These are phyloP conservation scores for Tridacna crocea DNA, from an alignment of 2,888 invertebrate genomes.

Conservation along the genomic window DNA sequence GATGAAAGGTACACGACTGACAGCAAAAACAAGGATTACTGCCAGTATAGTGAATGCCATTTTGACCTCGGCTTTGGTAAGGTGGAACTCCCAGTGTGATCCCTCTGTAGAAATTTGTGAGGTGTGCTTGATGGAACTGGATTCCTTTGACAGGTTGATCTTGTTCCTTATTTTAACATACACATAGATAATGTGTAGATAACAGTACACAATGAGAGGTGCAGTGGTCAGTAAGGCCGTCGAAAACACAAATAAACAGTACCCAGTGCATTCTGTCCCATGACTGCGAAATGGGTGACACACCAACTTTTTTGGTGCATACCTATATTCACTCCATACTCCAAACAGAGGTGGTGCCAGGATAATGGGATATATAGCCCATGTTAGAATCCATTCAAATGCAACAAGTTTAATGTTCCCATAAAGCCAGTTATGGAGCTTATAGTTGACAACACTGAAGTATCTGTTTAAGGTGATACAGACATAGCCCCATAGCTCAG, in stretches of 20 bases:
- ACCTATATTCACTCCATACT: conserved; percentile 63
- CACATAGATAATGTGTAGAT: conserved; percentile 49
- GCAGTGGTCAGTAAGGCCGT: conserved; percentile 49
- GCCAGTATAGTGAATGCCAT: conserved; percentile 61
- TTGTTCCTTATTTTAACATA: conserved; percentile 36
- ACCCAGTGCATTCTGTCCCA: conserved; percentile 48
- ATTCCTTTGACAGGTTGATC: not conserved
- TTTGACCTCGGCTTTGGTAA: conserved; percentile 37
- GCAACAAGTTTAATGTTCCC: conserved; percentile 38
- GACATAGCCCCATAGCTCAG: conserved; percentile 64
- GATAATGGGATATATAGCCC: conserved; percentile 65
- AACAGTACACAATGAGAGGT: conserved; percentile 59
- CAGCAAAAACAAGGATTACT: conserved; percentile 56
- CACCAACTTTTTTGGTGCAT: conserved; percentile 59
- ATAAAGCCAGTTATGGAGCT: conserved; percentile 51
- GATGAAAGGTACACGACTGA: conserved; percentile 61
- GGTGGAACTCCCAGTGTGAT: not conserved
- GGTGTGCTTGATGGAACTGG: not conserved
- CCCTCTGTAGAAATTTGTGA: conserved; percentile 13
- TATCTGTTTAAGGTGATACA: conserved; percentile 69
- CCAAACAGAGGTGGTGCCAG: conserved; percentile 63
- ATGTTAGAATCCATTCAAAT: conserved; percentile 56
- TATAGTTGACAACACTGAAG: conserved; percentile 58
- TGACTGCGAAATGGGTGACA: conserved; percentile 61
- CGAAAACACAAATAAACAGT: conserved; percentile 57